phyloP scores from a whole-genome alignment of 2,113 vertebrate species.

The Spea bombifrons region DNA sequence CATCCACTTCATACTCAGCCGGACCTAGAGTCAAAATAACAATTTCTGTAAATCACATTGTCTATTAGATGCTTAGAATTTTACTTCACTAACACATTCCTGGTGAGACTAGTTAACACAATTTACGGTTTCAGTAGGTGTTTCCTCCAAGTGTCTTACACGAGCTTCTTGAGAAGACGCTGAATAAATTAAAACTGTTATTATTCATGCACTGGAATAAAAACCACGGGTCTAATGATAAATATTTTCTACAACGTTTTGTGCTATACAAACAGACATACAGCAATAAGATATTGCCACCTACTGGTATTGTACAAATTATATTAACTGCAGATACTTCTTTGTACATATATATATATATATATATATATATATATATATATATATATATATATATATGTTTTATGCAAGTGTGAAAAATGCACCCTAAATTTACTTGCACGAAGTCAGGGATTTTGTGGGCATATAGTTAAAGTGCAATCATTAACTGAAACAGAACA shows the following conservation, averaged over 20 bases:
- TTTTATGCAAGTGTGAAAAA: too few relatives aligned
- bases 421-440: too few relatives aligned
- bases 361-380: too few relatives aligned
- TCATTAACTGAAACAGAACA: too few relatives aligned
- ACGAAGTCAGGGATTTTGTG: too few relatives aligned
- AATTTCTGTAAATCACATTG: too few relatives aligned
- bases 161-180: constrained; percentile 22
- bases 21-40: too few relatives aligned
- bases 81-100: constrained; percentile 36
- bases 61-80: constrained; percentile 29
- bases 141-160: constrained; percentile 33
- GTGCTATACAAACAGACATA: background rate
- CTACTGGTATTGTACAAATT: constrained; percentile 5
- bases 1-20: too few relatives aligned
- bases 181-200: constrained; percentile 32
- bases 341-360: too few relatives aligned
- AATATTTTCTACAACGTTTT: constrained; percentile 7
- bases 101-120: constrained; percentile 38
- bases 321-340: background rate
- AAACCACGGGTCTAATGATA: constrained; percentile 12
- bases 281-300: constrained; percentile 17
- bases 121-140: constrained; percentile 34
- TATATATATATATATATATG: background rate
- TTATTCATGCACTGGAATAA: constrained; percentile 11
- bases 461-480: too few relatives aligned